Conservation (phyloP, 2,797 vertebrate species). For the Pseudotriccus pelzelni region DNA sequence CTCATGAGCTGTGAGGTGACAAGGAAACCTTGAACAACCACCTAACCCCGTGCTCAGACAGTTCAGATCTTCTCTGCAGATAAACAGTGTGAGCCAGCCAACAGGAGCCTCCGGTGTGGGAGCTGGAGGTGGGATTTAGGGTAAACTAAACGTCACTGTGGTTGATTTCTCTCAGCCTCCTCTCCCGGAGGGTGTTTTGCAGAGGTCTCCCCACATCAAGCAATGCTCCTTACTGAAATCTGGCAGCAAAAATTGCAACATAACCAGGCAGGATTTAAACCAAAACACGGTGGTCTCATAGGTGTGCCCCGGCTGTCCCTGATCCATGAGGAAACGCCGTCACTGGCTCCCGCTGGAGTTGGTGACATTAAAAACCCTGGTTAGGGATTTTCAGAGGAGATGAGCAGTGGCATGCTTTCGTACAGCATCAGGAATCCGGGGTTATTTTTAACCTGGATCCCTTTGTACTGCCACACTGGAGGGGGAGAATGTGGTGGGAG, state of each 20-base stretch:
- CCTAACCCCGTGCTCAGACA: neutral
- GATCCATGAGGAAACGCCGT: neutral
- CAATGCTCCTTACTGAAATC: neutral
- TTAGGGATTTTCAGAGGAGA: rapidly evolving
- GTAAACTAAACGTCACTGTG: neutral
- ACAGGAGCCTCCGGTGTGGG: neutral
- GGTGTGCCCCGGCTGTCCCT: neutral
- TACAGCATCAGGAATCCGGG: neutral
- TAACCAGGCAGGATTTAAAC: neutral
- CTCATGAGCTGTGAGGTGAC: neutral
- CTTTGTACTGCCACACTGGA: neutral
- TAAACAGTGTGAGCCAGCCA: neutral
- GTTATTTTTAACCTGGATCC: neutral
- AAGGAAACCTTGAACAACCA: neutral
- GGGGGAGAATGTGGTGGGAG: neutral
- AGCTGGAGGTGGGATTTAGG: neutral
- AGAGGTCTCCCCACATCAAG: neutral
- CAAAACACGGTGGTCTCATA: neutral
- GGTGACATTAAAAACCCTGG: neutral
- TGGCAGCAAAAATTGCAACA: neutral
- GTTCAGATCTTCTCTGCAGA: neutral
- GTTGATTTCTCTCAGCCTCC: neutral
- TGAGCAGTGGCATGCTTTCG: neutral
- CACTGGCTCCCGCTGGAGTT: neutral
- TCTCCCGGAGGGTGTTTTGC: neutral